phyloP scores from a whole-genome alignment of 64 coral and sea anemone genomes.

The Acropora tenuis region DNA sequence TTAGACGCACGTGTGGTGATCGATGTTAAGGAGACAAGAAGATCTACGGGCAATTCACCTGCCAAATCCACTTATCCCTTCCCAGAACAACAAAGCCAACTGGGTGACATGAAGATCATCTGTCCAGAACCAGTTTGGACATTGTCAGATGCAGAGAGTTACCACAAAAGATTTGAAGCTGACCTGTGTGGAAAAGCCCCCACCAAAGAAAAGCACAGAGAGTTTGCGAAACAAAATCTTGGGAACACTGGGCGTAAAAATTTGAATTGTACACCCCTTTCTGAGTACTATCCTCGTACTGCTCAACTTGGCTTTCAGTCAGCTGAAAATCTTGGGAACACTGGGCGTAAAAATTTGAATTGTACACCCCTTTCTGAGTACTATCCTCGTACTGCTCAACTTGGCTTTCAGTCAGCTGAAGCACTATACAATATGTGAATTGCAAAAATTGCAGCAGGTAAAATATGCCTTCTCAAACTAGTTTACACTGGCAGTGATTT shows the following conservation, averaged over 20 bases:
- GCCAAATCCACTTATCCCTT: conserved; percentile 64
- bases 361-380: conserved; percentile 50
- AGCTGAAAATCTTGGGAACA: background rate
- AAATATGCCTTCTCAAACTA: background rate
- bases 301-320: conserved; percentile 42
- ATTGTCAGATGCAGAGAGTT: conserved; percentile 5
- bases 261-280: conserved; percentile 33
- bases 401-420: conserved; percentile 34
- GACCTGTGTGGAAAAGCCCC: background rate
- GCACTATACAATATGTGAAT: conserved; percentile 26
- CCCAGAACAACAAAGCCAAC: conserved; percentile 48
- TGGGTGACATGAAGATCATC: no score
- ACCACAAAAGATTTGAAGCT: background rate
- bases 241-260: conserved; percentile 2
- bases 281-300: conserved; percentile 39
- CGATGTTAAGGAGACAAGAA: conserved; percentile 54
- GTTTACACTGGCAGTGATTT: background rate
- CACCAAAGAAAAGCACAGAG: no score
- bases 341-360: conserved; percentile 8
- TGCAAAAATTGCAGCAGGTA: conserved; percentile 54
- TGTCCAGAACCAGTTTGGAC: conserved; percentile 34
- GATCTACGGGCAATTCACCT: conserved; percentile 55
- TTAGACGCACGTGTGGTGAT: conserved; percentile 41
- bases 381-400: conserved; percentile 43
- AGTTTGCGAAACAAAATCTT: no score